Percentiles rank a stretch among this genome's conserved stretches.
Conservation (phyloP, 2,888 invertebrate genomes). For the Harpagoxenus sublaevis region DNA sequence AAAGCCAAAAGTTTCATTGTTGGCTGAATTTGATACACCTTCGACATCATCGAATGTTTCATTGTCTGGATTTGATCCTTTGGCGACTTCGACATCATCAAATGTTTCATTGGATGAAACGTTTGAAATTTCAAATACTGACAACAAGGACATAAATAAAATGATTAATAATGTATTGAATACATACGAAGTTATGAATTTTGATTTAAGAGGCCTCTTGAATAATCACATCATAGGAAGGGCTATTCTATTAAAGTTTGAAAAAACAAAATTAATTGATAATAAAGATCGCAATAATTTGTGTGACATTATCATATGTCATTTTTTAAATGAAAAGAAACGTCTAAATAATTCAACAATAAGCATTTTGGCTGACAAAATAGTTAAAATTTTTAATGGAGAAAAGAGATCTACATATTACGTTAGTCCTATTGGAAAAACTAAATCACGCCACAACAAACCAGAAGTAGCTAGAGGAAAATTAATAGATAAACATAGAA, state of each 20-base stretch:
- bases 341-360: constrained; percentile 5
- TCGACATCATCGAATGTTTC: no score
- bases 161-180: background rate
- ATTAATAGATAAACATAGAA: constrained; percentile 23
- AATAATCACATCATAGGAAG: background rate
- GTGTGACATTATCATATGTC: constrained; percentile 14
- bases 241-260: constrained; percentile 23
- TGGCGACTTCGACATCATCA: no score
- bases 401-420: constrained; percentile 10
- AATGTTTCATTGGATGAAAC: no score
- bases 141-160: background rate
- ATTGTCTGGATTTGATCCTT: no score
- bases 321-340: constrained; percentile 2
- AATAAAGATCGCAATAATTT: constrained; percentile 27
- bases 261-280: background rate
- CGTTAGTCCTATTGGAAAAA: constrained; percentile 5
- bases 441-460: background rate
- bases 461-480: constrained; percentile 9
- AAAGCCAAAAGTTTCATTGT: no score
- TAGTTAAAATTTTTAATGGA: constrained; percentile 1
- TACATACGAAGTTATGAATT: background rate
- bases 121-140: background rate
- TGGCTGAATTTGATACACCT: no score
- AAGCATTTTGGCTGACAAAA: constrained; percentile 25
- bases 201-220: background rate